These are phyloP conservation scores for Pampusana beccarii DNA, from an alignment of 2,113 vertebrate species.

Conservation along the genomic window DNA sequence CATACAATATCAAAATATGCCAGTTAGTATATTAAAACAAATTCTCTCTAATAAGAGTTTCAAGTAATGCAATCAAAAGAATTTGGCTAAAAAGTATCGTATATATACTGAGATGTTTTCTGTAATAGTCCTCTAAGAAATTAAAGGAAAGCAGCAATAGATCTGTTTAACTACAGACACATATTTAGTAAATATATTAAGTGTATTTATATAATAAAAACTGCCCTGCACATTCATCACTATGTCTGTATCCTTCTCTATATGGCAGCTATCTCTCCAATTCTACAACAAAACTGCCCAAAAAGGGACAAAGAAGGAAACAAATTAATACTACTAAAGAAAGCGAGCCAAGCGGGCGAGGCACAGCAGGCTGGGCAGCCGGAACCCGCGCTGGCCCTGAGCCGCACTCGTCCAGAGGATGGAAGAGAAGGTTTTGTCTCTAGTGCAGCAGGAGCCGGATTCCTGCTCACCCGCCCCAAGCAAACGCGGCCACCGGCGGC, in stretches of 20 bases:
- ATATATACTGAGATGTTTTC: conserved; percentile 23
- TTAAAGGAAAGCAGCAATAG: conserved; percentile 49
- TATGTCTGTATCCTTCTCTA: background rate
- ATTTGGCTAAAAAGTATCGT: conserved; percentile 14
- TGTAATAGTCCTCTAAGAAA: conserved; percentile 26
- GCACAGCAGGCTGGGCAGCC: background rate
- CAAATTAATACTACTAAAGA: background rate
- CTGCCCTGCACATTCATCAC: background rate
- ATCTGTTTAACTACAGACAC: conserved; percentile 67
- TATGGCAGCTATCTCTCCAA: background rate
- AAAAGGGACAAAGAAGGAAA: background rate
- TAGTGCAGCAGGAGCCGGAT: background rate
- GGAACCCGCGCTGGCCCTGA: background rate
- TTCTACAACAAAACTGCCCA: background rate
- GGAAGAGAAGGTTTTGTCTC: background rate
- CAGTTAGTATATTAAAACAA: conserved; percentile 41
- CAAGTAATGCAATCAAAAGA: conserved; percentile 26
- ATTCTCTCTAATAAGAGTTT: background rate
- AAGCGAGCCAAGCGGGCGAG: background rate
- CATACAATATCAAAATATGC: conserved; percentile 20
- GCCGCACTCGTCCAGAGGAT: background rate
- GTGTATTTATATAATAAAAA: conserved; percentile 12
- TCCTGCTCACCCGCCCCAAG: background rate
- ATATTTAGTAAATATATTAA: conserved; percentile 66
- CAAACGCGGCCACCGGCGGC: background rate